Conservation (phyloP, 2,113 vertebrate genomes). For the Oplegnathus fasciatus region DNA sequence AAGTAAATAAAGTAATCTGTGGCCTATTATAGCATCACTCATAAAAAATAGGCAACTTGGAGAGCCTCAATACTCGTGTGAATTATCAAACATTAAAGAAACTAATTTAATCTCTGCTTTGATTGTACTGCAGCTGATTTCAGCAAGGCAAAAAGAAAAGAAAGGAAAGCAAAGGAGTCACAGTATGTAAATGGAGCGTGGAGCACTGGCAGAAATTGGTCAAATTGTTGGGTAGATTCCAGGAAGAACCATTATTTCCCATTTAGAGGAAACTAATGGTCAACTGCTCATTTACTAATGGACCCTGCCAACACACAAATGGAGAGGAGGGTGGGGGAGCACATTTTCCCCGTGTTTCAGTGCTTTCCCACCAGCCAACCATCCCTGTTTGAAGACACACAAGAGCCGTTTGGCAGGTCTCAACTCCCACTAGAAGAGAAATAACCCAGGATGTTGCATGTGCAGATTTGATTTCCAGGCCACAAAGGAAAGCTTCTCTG, state of each 20-base stretch:
- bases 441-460: constrained; percentile 22
- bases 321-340: constrained; percentile 12
- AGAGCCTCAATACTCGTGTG: background rate
- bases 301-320: constrained; percentile 31
- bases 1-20: background rate
- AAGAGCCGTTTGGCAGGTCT: constrained; percentile 10
- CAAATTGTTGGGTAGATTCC: constrained; percentile 42
- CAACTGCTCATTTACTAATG: constrained; percentile 62
- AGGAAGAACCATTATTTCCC: constrained; percentile 59
- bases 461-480: constrained; percentile 23
- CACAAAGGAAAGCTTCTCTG: constrained; percentile 10
- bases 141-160: background rate
- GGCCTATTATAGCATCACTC: background rate
- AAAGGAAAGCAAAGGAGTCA: background rate
- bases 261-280: constrained; percentile 58
- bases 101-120: background rate
- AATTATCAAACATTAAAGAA: constrained; percentile 11
- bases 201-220: constrained; percentile 21
- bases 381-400: constrained; percentile 14
- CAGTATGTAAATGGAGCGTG: constrained; percentile 6
- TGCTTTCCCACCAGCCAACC: constrained; percentile 17
- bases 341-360: constrained; percentile 30
- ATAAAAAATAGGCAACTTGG: constrained; percentile 7
- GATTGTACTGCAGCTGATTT: constrained; percentile 14
- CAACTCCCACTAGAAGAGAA: constrained; percentile 1